Base-by-base conservation (phyloP, 2,113 vertebrate species). In the Heptranchias perlo region DNA sequence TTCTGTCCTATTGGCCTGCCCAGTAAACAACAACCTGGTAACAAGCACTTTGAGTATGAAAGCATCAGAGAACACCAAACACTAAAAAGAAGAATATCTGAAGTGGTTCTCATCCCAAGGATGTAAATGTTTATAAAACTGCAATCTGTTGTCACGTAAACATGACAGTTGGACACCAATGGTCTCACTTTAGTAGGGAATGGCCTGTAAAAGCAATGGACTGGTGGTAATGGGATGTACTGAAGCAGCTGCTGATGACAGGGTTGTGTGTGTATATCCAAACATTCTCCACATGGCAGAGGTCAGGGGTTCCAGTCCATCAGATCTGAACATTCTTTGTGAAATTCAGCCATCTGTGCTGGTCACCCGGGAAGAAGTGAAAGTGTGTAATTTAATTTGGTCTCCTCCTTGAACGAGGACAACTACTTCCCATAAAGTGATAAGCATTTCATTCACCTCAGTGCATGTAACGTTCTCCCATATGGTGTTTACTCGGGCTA, bases 201-300 rank as follows among this genome's bases (percentile, higher is more conserved):
- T 7, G 13, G 58, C 35, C 91, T 21, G 1, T 39, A 64, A 44
- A 94, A 64, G 31, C 39, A 49, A 31, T 10, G 44, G 93, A 7
- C 54, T 61, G 87, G 31, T 61, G 5, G 14, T 61, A 67, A 31
- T 61, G 89, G 54, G 49, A 92, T 94, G 61, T 58, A 65, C 61
- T 67, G 93, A 67, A 94, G 39, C 93, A 67, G 93, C 93, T 94
- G 92, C 35, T 65, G 92, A 94, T 65, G 92, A 94, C 92, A 94
- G 61, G 6, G 6, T 28, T 94, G 13, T 94, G 93, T 94, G 93
- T 67, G 62, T 69, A 6, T 64, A 94, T 94, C 62, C 39, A 94
- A 67, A 65, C 39, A 94, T 67, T 65, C 93, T 25, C 93, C 39
- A 28, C 62, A 94, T 94, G 93, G 39, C 62, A 67, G 62, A 94